phyloP scores from a whole-genome alignment of 30 jellyfish, hydroid and myxozoan genomes.

The Aurelia coerulea region DNA sequence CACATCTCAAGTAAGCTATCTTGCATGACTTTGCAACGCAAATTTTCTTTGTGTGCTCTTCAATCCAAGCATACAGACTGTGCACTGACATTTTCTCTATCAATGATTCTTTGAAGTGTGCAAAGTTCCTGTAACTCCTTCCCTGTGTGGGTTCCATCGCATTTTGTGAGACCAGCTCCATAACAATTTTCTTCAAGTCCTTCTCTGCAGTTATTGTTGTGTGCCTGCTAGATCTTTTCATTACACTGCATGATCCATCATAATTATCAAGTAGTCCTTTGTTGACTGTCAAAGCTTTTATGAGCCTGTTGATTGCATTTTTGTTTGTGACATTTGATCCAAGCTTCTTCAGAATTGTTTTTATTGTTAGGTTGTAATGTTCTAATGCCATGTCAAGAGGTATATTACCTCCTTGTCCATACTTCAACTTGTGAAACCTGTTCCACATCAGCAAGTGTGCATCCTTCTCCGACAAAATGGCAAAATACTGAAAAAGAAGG shows the following conservation, averaged over 20 bases:
- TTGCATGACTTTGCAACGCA: neutral
- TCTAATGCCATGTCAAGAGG: no score
- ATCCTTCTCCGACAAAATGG: no score
- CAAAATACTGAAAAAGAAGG: no score
- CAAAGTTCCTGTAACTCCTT: neutral
- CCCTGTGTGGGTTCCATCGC: neutral
- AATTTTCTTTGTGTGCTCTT: neutral
- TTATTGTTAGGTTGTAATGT: no score
- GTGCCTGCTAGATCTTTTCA: neutral
- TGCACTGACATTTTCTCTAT: neutral
- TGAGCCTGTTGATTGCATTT: neutral
- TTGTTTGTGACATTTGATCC: no score
- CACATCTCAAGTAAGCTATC: neutral
- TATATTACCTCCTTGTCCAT: no score
- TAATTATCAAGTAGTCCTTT: neutral
- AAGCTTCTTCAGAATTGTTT: no score
- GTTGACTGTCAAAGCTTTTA: no score
- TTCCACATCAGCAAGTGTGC: no score
- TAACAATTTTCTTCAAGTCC: no score
- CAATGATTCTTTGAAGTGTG: neutral
- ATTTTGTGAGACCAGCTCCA: no score
- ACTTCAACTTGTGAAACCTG: no score
- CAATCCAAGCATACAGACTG: conserved; percentile 15
- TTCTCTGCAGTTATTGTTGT: neutral
- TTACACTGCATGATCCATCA: neutral